Evolutionary conservation across 2,113 vertebrate species (phyloP).

Genomic region (Motacilla tschutschensis): DNA sequence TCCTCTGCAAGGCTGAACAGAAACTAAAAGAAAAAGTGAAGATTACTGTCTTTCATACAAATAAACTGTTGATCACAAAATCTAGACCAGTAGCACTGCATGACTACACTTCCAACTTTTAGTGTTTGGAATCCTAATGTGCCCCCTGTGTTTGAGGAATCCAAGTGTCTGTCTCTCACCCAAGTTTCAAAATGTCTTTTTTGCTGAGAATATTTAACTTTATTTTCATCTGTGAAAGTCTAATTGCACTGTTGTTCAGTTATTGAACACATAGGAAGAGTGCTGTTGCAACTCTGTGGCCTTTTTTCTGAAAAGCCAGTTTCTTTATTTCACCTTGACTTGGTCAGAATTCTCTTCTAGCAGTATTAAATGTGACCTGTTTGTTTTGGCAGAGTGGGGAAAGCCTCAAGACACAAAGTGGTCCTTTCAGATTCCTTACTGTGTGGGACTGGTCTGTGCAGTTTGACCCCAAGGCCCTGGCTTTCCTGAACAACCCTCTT

Average conservation of each 20-base stretch:
- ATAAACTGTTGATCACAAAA: neutral
- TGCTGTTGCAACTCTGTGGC: neutral
- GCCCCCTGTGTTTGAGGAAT: neutral
- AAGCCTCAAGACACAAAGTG: conserved; percentile 70
- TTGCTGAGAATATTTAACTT: neutral
- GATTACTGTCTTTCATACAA: neutral
- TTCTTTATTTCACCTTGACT: conserved; percentile 14
- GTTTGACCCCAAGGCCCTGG: conserved; percentile 83
- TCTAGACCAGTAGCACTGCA: neutral
- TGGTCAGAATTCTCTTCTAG: neutral
- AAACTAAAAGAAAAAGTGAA: neutral
- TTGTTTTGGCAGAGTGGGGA: conserved; percentile 80
- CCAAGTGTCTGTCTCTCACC: neutral
- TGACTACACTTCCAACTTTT: neutral
- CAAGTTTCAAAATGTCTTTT: neutral
- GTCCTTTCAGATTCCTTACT: conserved; percentile 77
- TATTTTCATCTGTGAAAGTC: neutral
- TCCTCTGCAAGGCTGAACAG: neutral
- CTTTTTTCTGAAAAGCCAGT: neutral
- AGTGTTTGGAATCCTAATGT: neutral
- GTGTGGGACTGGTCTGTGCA: conserved; percentile 91
- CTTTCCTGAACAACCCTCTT: conserved; percentile 84
- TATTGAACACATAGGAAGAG: neutral
- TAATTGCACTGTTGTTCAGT: neutral
- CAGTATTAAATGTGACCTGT: conserved; percentile 30